Percentiles rank a stretch among this genome's conserved stretches.
phyloP scores from a whole-genome alignment of 2,113 vertebrate species.

The Regulus satrapa region DNA sequence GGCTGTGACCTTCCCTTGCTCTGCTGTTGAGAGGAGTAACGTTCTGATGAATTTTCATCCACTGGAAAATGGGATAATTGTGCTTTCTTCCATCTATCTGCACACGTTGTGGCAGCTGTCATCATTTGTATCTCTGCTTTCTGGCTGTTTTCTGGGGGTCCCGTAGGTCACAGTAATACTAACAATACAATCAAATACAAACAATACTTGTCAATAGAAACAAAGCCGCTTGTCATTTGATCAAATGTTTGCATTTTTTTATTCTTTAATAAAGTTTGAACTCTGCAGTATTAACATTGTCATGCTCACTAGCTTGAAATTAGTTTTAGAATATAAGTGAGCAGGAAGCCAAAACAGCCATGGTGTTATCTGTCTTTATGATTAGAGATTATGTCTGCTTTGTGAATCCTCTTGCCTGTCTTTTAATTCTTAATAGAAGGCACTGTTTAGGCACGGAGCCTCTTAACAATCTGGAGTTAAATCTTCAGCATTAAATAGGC shows the following conservation, averaged over 20 bases:
- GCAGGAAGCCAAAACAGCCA: background rate
- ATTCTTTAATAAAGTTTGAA: constrained; percentile 12
- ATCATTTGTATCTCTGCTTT: background rate
- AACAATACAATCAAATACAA: background rate
- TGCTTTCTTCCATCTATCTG: constrained; percentile 13
- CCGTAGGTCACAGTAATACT: background rate
- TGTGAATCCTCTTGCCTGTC: background rate
- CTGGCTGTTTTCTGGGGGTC: background rate
- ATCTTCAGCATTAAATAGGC: background rate
- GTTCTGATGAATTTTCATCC: background rate
- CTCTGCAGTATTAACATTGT: background rate
- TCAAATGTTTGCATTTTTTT: constrained; percentile 8
- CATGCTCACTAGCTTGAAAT: background rate
- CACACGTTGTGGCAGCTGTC: background rate
- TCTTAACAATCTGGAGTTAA: background rate
- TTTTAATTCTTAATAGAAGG: background rate
- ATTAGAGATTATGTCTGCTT: background rate
- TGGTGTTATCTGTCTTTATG: background rate
- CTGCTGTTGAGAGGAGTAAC: background rate
- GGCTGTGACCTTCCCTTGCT: background rate
- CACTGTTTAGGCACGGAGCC: background rate
- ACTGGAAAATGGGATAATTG: background rate
- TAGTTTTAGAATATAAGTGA: background rate
- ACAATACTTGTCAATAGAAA: constrained; percentile 15
- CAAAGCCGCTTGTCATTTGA: background rate